phyloP scores from a whole-genome alignment of 2,888 invertebrate genomes.

The Parnassius orleans region DNA sequence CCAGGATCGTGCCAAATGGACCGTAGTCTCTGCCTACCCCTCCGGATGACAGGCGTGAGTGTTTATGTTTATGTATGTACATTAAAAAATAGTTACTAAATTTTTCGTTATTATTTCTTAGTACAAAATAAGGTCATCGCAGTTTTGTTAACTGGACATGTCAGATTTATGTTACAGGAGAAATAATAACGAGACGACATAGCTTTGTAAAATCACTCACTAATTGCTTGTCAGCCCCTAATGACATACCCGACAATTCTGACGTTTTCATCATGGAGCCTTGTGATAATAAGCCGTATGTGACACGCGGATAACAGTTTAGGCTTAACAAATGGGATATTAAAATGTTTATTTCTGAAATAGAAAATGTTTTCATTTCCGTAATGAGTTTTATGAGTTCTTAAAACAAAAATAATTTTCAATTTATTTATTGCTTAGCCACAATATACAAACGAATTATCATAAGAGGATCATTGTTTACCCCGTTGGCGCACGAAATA shows the following conservation, averaged over 20 bases:
- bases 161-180: slow-evolving; percentile 26
- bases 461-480: too few relatives aligned
- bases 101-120: not conserved
- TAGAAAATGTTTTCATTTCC: too few relatives aligned
- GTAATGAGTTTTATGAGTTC: too few relatives aligned
- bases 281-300: slow-evolving; percentile 24
- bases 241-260: slow-evolving; percentile 24
- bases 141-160: slow-evolving; percentile 26
- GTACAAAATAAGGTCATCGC: slow-evolving; percentile 11
- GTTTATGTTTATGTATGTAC: too few relatives aligned
- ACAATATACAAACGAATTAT: too few relatives aligned
- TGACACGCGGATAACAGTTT: slow-evolving; percentile 13
- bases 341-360: not conserved
- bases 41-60: too few relatives aligned
- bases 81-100: not conserved
- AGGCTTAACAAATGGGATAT: slow-evolving; percentile 1
- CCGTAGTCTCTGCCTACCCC: too few relatives aligned
- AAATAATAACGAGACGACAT: slow-evolving; percentile 29
- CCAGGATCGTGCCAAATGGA: too few relatives aligned
- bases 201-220: slow-evolving; percentile 29
- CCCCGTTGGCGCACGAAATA: too few relatives aligned
- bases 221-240: slow-evolving; percentile 30
- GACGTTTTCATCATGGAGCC: slow-evolving; percentile 26
- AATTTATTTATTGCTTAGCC: too few relatives aligned
- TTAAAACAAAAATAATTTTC: too few relatives aligned